Conservation (phyloP, 2,113 vertebrate genomes). For the Callospermophilus lateralis region DNA sequence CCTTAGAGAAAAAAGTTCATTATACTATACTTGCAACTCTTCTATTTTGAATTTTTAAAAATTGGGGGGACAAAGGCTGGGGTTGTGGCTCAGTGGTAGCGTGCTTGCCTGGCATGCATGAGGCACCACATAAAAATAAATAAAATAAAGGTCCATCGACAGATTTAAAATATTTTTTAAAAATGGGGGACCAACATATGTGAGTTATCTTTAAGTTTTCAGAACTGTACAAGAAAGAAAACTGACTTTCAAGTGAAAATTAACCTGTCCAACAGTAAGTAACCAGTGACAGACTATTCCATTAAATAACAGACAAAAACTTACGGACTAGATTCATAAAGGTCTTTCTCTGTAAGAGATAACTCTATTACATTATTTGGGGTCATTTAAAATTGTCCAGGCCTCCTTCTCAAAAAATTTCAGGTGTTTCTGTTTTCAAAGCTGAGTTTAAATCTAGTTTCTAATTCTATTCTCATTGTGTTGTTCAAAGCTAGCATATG, state of each 20-base stretch:
- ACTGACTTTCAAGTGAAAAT: constrained; percentile 31
- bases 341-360: constrained; percentile 38
- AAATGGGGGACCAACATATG: neutral
- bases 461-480: constrained; percentile 58
- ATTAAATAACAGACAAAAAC: constrained; percentile 57
- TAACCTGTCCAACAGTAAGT: constrained; percentile 34
- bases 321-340: constrained; percentile 59
- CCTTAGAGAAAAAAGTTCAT: neutral
- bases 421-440: constrained; percentile 68
- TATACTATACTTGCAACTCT: neutral
- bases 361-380: constrained; percentile 58
- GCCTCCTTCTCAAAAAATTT: constrained; percentile 64
- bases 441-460: constrained; percentile 63
- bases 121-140: too few species aligned
- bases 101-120: too few species aligned
- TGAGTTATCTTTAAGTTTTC: constrained; percentile 56
- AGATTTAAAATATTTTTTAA: neutral
- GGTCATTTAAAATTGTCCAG: constrained; percentile 60
- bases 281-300: constrained; percentile 20
- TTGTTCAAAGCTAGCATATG: constrained; percentile 59
- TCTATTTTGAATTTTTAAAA: constrained; percentile 12
- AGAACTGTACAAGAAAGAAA: constrained; percentile 38
- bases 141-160: too few species aligned
- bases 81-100: too few species aligned
- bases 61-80: too few species aligned